Conservation (phyloP, 2,888 invertebrate genomes). For the Cantharis rustica region DNA sequence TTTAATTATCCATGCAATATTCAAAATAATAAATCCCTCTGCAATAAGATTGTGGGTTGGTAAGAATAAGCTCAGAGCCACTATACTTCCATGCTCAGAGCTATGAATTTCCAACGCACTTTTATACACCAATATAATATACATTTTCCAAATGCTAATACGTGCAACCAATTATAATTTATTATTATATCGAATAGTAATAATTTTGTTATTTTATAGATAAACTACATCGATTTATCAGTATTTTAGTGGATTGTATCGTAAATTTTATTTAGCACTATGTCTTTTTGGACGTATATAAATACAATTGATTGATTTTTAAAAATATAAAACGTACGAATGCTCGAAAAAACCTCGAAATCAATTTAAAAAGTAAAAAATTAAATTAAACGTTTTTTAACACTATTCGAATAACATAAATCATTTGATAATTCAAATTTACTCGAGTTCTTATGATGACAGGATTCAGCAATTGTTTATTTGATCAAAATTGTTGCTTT, state of each 20-base stretch:
- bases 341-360: neutral
- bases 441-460: neutral
- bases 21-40: neutral
- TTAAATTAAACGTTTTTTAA: too few species aligned
- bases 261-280: conserved; percentile 11
- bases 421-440: neutral
- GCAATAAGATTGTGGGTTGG: neutral
- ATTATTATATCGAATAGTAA: neutral
- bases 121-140: neutral
- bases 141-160: neutral
- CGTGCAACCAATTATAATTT: neutral
- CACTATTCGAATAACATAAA: too few species aligned
- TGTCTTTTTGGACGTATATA: neutral
- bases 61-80: neutral
- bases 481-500: neutral
- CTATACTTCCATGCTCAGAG: too few species aligned
- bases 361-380: neutral
- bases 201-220: neutral
- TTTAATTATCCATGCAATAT: neutral
- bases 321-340: neutral
- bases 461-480: neutral
- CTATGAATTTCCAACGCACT: neutral
- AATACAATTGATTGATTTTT: conserved; percentile 8
- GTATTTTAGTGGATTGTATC: neutral
- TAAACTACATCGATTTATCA: neutral